phyloP scores from a whole-genome alignment of 2,888 invertebrate species.

The Diaphora mendica region DNA sequence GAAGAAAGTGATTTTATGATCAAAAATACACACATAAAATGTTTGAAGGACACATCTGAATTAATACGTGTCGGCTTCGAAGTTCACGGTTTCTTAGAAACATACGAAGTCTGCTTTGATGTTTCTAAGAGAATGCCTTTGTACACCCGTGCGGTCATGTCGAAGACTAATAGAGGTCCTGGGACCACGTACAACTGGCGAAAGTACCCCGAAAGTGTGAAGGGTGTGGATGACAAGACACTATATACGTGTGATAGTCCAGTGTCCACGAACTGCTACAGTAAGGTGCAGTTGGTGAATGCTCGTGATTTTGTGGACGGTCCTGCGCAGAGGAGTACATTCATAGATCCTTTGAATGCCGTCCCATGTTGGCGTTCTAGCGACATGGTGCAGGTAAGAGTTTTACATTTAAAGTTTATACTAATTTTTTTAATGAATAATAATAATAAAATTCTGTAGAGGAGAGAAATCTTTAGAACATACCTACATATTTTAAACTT shows the following conservation, averaged over 20 bases:
- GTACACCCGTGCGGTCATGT: conserved; percentile 30
- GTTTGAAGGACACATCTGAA: conserved; percentile 38
- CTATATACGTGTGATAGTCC: conserved; percentile 33
- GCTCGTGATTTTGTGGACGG: conserved; percentile 42
- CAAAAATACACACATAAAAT: conserved; percentile 30
- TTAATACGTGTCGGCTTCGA: conserved; percentile 47
- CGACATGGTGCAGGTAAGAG: conserved; percentile 26
- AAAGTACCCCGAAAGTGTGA: conserved; percentile 26
- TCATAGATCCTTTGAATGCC: conserved; percentile 48
- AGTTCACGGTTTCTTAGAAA: conserved; percentile 31
- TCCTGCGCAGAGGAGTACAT: conserved; percentile 41
- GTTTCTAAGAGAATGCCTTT: conserved; percentile 35
- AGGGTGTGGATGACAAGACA: conserved; percentile 3
- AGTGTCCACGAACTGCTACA: conserved; percentile 41
- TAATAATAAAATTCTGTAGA: too few relatives aligned
- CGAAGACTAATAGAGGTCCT: conserved; percentile 11
- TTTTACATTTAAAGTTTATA: too few relatives aligned
- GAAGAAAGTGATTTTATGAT: conserved; percentile 21
- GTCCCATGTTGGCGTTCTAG: conserved; percentile 44
- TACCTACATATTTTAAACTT: too few relatives aligned
- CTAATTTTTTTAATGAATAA: too few relatives aligned
- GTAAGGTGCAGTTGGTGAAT: conserved; percentile 46
- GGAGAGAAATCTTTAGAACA: too few relatives aligned
- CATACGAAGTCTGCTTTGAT: conserved; percentile 49
- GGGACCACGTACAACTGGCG: conserved; percentile 28